These are phyloP conservation scores for Bombus picipes DNA, from an alignment of 1,140 invertebrate species.

Conservation along the genomic window DNA sequence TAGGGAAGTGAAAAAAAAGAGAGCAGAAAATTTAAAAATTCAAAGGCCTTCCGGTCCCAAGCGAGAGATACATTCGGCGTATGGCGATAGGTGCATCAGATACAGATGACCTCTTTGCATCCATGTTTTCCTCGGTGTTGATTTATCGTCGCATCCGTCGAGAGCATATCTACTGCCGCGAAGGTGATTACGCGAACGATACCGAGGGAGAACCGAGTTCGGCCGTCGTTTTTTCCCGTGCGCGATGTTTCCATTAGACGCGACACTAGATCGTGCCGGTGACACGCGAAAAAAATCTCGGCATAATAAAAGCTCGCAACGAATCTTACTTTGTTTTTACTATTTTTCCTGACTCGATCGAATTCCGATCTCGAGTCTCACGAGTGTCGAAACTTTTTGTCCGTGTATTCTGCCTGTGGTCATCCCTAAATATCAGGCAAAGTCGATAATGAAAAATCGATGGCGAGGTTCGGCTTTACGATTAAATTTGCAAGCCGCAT, in stretches of 20 bases:
- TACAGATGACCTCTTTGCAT: constrained; percentile 27
- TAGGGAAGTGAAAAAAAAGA: not conserved
- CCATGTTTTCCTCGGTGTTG: constrained; percentile 42
- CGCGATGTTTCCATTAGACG: constrained; percentile 51
- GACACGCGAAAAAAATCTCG: not conserved
- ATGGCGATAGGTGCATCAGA: constrained; percentile 14
- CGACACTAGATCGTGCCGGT: not conserved
- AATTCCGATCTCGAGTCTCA: not conserved
- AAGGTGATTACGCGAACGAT: constrained; percentile 60
- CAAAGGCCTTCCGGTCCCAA: not conserved
- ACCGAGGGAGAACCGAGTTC: constrained; percentile 19
- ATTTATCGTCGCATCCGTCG: constrained; percentile 52
- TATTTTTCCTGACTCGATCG: not conserved
- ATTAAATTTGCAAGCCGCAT: constrained; percentile 29
- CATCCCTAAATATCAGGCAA: not conserved
- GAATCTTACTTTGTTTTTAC: constrained; percentile 22
- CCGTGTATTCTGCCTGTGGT: not conserved
- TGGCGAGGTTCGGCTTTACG: not conserved
- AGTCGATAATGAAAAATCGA: constrained; percentile 25
- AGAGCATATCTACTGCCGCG: constrained; percentile 5
- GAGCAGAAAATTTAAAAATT: constrained; percentile 17
- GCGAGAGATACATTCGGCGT: constrained; percentile 4
- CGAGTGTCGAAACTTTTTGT: no score
- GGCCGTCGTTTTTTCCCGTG: constrained; percentile 6
- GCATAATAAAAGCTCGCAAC: not conserved